Conservation (phyloP, 1,140 invertebrate species). For the Drosophila eugracilis region DNA sequence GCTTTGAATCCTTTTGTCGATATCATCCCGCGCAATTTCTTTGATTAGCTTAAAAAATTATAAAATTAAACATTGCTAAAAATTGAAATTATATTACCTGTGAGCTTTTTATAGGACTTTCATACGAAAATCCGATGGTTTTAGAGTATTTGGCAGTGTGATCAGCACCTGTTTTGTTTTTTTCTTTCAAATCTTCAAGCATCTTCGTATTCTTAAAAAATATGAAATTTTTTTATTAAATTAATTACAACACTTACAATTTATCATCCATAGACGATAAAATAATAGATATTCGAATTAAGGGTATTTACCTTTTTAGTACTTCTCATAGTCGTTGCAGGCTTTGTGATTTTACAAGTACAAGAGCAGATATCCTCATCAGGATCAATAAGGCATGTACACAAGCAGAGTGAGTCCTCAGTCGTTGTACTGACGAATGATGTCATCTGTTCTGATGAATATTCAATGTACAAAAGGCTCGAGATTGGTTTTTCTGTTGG, state of each 20-base stretch:
- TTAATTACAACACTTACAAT: too few species aligned
- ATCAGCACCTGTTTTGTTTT: not conserved
- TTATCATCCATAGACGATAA: too few species aligned
- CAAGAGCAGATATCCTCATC: constrained; percentile 12
- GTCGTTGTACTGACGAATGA: not conserved
- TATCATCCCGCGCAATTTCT: too few species aligned
- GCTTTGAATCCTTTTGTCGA: not conserved
- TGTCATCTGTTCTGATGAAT: not conserved
- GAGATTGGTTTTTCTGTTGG: not conserved
- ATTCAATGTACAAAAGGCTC: not conserved
- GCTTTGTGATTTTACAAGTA: not conserved
- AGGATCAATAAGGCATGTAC: constrained; percentile 9
- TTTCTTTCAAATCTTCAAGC: too few species aligned
- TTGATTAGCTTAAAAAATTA: not conserved
- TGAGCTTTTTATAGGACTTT: not conserved
- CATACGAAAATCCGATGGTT: not conserved
- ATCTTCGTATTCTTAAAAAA: not conserved
- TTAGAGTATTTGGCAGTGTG: not conserved
- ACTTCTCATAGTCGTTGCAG: not conserved
- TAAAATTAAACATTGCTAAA: not conserved
- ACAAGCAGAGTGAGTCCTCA: not conserved
- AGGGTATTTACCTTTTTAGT: not conserved
- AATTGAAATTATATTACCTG: not conserved
- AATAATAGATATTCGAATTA: not conserved
- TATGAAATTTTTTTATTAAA: too few species aligned